Percentiles rank a stretch among this genome's conserved stretches.
phyloP scores from a whole-genome alignment of 2,797 vertebrate species.

The Paratrypauchen microcephalus region DNA sequence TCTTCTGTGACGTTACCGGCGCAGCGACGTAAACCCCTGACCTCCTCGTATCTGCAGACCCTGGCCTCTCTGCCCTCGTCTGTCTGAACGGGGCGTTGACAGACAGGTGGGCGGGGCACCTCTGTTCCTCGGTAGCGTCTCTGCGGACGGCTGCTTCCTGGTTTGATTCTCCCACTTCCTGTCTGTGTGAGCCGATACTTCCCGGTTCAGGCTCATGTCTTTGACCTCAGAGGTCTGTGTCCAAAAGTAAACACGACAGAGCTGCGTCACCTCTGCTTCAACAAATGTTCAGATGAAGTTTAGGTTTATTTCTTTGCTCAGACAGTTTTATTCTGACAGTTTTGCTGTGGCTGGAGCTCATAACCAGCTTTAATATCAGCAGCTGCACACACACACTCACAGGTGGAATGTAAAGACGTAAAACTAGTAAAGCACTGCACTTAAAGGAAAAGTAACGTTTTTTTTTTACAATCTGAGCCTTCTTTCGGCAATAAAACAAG shows the following conservation, averaged over 20 bases:
- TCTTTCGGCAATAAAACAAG: too few relatives aligned
- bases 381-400: too few relatives aligned
- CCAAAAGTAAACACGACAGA: constrained; percentile 42
- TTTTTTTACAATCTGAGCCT: too few relatives aligned
- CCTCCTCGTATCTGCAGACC: background rate
- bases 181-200: constrained; percentile 67
- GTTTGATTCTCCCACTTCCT: constrained; percentile 65
- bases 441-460: too few relatives aligned
- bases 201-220: constrained; percentile 68
- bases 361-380: too few relatives aligned
- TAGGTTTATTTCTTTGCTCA: too few relatives aligned
- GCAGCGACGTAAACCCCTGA: background rate
- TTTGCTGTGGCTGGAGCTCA: too few relatives aligned
- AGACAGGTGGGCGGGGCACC: constrained; percentile 24
- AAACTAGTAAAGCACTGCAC: too few relatives aligned
- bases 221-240: constrained; percentile 50
- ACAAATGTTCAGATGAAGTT: too few relatives aligned
- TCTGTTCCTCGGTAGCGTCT: constrained; percentile 56
- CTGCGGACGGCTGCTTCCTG: constrained; percentile 60
- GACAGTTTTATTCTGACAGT: too few relatives aligned
- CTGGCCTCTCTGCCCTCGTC: constrained; percentile 12
- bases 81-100: constrained; percentile 26
- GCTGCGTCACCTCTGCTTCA: constrained; percentile 37
- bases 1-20: background rate
- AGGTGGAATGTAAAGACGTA: too few relatives aligned